Evolutionary conservation across 2,888 invertebrate genomes (phyloP), one percentile per base, ranked within the genome.

Genomic region (Onchidella celtica): DNA sequence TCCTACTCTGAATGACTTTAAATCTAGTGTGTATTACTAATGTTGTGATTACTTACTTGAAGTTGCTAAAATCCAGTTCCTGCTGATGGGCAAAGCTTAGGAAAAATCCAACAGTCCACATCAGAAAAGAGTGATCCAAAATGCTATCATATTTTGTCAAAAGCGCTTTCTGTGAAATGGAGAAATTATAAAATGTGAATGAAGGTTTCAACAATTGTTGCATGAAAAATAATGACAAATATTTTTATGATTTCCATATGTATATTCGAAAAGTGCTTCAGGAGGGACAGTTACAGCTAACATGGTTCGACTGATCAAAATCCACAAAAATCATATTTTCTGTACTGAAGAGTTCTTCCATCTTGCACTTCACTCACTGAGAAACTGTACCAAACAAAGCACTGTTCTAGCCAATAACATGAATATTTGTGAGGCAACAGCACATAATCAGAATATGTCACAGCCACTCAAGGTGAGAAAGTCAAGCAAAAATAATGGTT

Each of bases 101-200:
- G 81, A 90, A 89, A 79, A 89, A 89, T 3, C 88, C 88, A 14
- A 89, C 80, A 27, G 86, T 85, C 90, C 89, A 89, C 66, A 89
- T 85, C 63, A 89, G 85, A 66, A 88, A 89, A 0, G 88, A 87
- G 34, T 88, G 89, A 69, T 89, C 89, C 29, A 89, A 72, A 9
- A 81, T 70, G 11, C 63, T 82, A 38, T 84, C 83, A 66, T 79
- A 81, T 27, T 78, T 83, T 73, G 82, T 83, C 75, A 85, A 69
- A 34, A 84, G 47, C 14, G 82, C 83, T 68, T 82, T 83, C 85
- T 85, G 81, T 9, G 79, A 76, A 34, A 6, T 47, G 21, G 27
- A 32, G 32, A 38, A 38, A n/a, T n/a, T n/a, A n/a, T n/a, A n/a
- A 24, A 72, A 6, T 6, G 11, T 59, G 3, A 17, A n/a, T 9